These are phyloP conservation scores for Xiphorhynchus elegans DNA, from an alignment of 2,113 vertebrate species.

Conservation along the genomic window DNA sequence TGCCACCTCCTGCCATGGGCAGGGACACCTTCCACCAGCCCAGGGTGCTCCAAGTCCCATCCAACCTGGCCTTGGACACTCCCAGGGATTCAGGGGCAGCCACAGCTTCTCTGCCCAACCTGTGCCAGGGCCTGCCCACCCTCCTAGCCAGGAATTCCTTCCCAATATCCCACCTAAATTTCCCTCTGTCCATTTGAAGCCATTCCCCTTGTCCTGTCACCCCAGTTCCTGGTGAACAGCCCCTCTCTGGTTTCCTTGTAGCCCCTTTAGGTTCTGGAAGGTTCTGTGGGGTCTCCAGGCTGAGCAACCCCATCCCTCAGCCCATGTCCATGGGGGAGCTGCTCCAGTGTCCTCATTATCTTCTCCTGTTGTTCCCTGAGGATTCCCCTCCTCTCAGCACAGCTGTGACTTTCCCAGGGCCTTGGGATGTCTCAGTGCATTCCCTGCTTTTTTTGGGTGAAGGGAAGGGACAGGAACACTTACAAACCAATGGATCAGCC, in stretches of 20 bases:
- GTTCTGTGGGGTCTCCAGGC: neutral
- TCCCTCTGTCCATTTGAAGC: neutral
- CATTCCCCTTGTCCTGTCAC: neutral
- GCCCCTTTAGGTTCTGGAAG: neutral
- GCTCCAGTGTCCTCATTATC: neutral
- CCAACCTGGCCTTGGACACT: neutral
- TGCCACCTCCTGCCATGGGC: neutral
- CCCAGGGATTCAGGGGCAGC: neutral
- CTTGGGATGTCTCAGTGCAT: neutral
- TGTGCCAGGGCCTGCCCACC: neutral
- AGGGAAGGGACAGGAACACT: neutral
- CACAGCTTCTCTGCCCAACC: neutral
- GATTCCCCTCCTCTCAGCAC: neutral
- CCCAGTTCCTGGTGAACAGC: neutral
- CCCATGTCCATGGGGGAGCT: neutral
- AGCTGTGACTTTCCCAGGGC: neutral
- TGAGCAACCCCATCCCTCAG: neutral
- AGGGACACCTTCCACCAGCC: neutral
- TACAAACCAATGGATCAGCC: neutral
- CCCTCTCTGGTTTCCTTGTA: neutral
- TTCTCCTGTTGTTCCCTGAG: fast-evolving
- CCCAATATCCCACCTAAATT: neutral
- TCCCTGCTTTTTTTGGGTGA: neutral
- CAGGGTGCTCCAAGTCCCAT: fast-evolving
- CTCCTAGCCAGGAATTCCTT: neutral